Percentiles rank a stretch among this genome's conserved stretches.
Conservation (phyloP, 2,888 invertebrate species). For the Geotrupes spiniger region DNA sequence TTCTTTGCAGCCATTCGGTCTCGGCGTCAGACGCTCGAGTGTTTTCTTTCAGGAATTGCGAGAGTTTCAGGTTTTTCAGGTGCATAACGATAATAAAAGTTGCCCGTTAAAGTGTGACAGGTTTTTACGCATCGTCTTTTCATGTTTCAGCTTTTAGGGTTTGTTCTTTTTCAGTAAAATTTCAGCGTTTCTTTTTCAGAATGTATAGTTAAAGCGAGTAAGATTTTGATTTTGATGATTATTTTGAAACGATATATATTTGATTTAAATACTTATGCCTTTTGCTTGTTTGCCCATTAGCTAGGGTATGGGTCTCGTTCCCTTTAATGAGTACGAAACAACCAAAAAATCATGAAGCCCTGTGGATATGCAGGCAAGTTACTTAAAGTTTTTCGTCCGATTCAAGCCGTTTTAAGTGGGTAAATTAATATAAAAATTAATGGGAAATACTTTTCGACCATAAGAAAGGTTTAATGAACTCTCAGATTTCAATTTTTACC, state of each 20-base stretch:
- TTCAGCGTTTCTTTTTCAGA: slow-evolving; percentile 15
- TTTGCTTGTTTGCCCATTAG: slow-evolving; percentile 51
- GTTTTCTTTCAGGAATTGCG: background rate
- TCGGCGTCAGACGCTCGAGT: background rate
- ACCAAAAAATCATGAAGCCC: slow-evolving; percentile 42
- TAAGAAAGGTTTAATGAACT: no score
- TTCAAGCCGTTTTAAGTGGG: slow-evolving; percentile 4
- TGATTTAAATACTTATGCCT: slow-evolving; percentile 26
- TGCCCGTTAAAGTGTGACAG: background rate
- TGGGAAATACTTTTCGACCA: slow-evolving; percentile 1
- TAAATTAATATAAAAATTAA: background rate
- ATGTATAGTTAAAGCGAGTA: background rate
- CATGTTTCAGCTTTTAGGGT: slow-evolving; percentile 3
- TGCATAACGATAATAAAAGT: background rate
- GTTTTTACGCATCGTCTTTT: background rate
- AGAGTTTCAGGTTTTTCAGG: slow-evolving; percentile 7
- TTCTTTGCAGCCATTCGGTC: background rate
- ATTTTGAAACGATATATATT: slow-evolving; percentile 8
- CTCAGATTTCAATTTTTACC: no score
- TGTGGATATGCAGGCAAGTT: slow-evolving; percentile 51
- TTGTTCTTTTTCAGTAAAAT: slow-evolving; percentile 7
- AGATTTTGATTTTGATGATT: slow-evolving; percentile 2
- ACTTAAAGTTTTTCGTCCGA: slow-evolving; percentile 19
- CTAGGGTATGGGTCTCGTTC: slow-evolving; percentile 48
- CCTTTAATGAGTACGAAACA: slow-evolving; percentile 33